Base-by-base conservation (phyloP, 2,113 vertebrate genomes). In the Tonatia bakeri region DNA sequence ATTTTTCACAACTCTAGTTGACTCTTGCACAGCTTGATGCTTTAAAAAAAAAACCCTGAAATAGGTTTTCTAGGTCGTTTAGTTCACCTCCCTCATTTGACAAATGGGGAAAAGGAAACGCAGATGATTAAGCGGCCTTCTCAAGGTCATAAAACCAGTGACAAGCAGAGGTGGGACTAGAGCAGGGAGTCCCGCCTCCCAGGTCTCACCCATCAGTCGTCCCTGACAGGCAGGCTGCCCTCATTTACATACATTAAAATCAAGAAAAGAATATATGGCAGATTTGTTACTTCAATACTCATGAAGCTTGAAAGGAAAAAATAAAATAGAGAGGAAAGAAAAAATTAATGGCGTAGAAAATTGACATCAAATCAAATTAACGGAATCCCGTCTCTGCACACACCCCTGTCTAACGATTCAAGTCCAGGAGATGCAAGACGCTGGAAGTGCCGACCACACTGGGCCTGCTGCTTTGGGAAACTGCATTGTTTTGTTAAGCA, bases 91-190 rank as follows among this genome's bases (percentile, higher is more conserved):
- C 5, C 2, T 90, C 87, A 90, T 87, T 80, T 92, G 52, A 61
- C 36, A 94, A 92, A 73, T 91, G 61, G 77, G 54, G 64, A 92
- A 86, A 83, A 79, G 28, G 54, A 95, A 93, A 92, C 1, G 26
- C 54, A 47, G 59, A 77, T 1, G 33, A 79, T 64, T 26, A 87
- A 91, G 52, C 40, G 38, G 52, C 45, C 77, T 93, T 90, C 65
- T 84, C 69, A 86, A 95, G 81, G 91, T 96, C 65, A 92, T 64
- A 77, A 94, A 96, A 43, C 22, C 56, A 95, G 19, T n/a, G 6
- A 47, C 82, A 91, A 36, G 64, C 31, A 56, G 38, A 77, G 43
- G 77, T 19, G 22, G 69, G 64, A 56, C 43, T 20, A 47, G 33
- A 47, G 77, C 1, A 38, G 26, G 15, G 70, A 89, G 54, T 17